Percentiles rank a stretch among this genome's conserved stretches.
These are phyloP conservation scores for Myoxocephalus aenaeus DNA, from an alignment of 2,797 vertebrate genomes.

Conservation along the genomic window DNA sequence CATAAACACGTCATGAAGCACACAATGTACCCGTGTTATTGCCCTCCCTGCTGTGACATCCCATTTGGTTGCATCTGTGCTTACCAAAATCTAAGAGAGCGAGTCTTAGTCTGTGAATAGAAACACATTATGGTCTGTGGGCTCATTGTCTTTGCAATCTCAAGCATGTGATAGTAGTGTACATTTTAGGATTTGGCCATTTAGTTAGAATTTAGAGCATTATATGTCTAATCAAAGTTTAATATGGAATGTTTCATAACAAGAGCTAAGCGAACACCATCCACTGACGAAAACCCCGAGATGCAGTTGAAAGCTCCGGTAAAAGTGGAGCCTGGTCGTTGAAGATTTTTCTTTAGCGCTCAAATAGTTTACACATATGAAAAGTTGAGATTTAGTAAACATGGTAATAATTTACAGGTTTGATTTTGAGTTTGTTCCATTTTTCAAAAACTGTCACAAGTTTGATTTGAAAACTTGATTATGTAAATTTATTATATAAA, in stretches of 20 bases:
- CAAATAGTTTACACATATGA: too few relatives aligned
- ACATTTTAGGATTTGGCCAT: not conserved
- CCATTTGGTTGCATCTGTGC: constrained; percentile 33
- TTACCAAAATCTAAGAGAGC: constrained; percentile 34
- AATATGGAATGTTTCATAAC: not conserved
- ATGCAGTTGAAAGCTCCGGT: too few relatives aligned
- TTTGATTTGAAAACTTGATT: too few relatives aligned
- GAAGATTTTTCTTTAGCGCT: too few relatives aligned
- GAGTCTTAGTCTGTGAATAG: constrained; percentile 1
- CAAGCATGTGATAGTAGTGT: not conserved
- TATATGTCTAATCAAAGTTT: not conserved
- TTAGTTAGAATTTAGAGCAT: not conserved
- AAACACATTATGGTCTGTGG: constrained; percentile 9
- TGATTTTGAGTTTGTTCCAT: too few relatives aligned
- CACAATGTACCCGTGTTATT: constrained; percentile 32
- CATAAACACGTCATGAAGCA: constrained; percentile 49
- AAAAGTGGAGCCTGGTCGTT: too few relatives aligned
- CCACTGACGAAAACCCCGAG: not conserved
- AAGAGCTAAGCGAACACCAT: too few relatives aligned
- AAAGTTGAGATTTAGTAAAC: too few relatives aligned
- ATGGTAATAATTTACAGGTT: too few relatives aligned
- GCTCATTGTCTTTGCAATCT: constrained; percentile 6
- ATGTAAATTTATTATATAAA: too few relatives aligned
- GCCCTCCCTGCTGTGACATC: constrained; percentile 34
- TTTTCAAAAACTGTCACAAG: too few relatives aligned